Evolutionary conservation across 1,140 invertebrate genomes (phyloP).

Genomic region (Metaphire vulgaris): DNA sequence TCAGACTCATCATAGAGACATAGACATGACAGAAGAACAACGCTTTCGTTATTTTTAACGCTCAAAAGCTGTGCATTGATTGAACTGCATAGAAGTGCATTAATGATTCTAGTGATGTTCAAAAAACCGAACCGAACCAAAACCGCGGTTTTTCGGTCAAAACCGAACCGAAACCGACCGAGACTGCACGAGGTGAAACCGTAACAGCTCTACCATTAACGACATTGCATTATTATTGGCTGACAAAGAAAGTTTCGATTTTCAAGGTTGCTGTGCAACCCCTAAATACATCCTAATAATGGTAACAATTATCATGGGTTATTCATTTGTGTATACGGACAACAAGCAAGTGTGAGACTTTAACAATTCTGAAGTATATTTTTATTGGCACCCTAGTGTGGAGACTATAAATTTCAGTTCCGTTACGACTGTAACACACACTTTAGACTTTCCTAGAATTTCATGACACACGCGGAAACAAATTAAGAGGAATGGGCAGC

Average conservation of each 20-base stretch:
- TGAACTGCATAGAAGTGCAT: neutral
- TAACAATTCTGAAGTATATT: neutral
- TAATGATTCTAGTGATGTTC: neutral
- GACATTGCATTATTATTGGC: too few relatives aligned
- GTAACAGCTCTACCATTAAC: too few relatives aligned
- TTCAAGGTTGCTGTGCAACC: neutral
- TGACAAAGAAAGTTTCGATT: too few relatives aligned
- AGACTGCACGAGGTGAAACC: too few relatives aligned
- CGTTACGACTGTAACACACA: too few relatives aligned
- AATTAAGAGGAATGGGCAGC: neutral
- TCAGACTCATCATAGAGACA: too few relatives aligned
- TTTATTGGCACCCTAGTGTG: neutral
- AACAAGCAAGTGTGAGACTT: neutral
- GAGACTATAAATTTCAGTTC: neutral
- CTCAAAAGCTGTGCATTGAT: too few relatives aligned
- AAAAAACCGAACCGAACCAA: too few relatives aligned
- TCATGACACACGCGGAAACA: neutral
- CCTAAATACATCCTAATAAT: neutral
- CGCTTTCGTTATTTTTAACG: too few relatives aligned
- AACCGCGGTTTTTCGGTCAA: neutral
- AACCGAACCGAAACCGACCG: neutral
- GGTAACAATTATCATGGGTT: neutral
- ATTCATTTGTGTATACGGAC: neutral
- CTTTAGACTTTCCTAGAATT: too few relatives aligned
- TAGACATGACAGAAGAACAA: too few relatives aligned